These are phyloP conservation scores for Tachina fera DNA, from an alignment of 2,888 invertebrate species.

Conservation along the genomic window DNA sequence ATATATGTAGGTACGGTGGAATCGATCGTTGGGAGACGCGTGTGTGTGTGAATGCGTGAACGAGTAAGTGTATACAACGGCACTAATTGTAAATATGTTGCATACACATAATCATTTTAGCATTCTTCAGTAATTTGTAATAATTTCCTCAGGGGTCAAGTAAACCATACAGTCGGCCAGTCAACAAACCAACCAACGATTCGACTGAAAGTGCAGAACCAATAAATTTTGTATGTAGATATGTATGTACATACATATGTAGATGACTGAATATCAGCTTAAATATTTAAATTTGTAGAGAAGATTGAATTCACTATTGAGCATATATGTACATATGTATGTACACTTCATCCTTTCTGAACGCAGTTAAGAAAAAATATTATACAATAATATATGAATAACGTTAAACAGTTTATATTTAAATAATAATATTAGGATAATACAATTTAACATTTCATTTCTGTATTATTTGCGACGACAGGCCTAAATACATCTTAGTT, in stretches of 20 bases:
- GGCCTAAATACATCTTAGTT: no score
- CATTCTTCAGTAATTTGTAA: constrained; percentile 83
- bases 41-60: constrained; percentile 44
- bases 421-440: no score
- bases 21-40: background rate
- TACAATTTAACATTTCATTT: no score
- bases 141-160: constrained; percentile 81
- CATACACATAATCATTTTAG: constrained; percentile 82
- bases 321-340: no score
- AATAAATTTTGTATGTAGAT: constrained; percentile 21
- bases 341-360: no score
- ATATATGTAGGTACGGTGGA: background rate
- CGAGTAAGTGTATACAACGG: constrained; percentile 74
- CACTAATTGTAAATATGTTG: constrained; percentile 81
- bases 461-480: no score
- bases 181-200: constrained; percentile 10
- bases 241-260: background rate
- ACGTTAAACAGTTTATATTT: no score
- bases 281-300: constrained; percentile 25
- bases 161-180: constrained; percentile 31
- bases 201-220: constrained; percentile 9
- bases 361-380: no score
- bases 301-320: no score
- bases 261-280: background rate
- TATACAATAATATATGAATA: no score